Evolutionary conservation across 2,888 invertebrate genomes (phyloP).

Genomic region (Eupeodes latifasciatus): DNA sequence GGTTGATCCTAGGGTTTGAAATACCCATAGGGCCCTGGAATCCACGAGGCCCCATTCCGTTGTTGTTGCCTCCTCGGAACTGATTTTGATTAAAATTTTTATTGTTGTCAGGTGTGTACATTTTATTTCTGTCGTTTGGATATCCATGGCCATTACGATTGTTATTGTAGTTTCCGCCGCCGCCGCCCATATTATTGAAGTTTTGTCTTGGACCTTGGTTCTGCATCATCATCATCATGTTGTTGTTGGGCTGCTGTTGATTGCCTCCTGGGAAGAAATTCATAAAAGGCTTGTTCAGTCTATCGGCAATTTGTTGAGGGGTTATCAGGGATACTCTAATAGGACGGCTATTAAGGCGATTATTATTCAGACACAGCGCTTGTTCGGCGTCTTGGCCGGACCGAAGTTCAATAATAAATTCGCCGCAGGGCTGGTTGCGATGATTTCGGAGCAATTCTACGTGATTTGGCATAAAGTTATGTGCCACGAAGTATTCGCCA

Average conservation of each 20-base stretch:
- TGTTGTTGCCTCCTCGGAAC: constrained; percentile 33
- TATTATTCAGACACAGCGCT: constrained; percentile 81
- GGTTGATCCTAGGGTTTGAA: constrained; percentile 32
- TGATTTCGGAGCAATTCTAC: constrained; percentile 91
- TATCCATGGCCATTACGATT: constrained; percentile 29
- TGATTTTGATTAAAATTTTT: constrained; percentile 33
- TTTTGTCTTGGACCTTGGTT: constrained; percentile 53
- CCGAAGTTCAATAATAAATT: constrained; percentile 94
- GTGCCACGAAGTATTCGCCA: constrained; percentile 91
- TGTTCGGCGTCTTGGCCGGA: constrained; percentile 88
- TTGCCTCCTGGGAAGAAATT: constrained; percentile 80
- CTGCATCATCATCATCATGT: constrained; percentile 52
- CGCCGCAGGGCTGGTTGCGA: constrained; percentile 90
- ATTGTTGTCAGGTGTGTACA: constrained; percentile 35
- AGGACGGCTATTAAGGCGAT: constrained; percentile 84
- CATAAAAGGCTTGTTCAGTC: constrained; percentile 82
- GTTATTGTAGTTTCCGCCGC: constrained; percentile 41
- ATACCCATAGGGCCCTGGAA: constrained; percentile 8
- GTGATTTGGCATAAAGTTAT: constrained; percentile 90
- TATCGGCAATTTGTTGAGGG: constrained; percentile 87
- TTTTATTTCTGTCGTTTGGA: constrained; percentile 44
- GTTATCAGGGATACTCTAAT: constrained; percentile 84
- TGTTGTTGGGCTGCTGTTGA: constrained; percentile 59
- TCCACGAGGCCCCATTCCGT: constrained; percentile 27
- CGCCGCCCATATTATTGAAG: constrained; percentile 49